Conservation (phyloP, 2,797 vertebrate species). For the Cirrhinus molitorella region DNA sequence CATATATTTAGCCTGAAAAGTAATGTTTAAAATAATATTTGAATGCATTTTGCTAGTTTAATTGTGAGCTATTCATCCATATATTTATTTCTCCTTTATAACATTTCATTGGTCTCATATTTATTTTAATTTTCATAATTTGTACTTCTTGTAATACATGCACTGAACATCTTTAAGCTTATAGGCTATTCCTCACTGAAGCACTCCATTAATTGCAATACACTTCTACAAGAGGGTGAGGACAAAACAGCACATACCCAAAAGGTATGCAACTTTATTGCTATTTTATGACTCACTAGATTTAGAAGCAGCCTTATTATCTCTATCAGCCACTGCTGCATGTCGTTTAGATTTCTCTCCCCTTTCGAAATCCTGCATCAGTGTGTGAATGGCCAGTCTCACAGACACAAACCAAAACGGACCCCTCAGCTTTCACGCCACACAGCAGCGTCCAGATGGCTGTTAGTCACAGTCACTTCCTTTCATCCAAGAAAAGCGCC, state of each 20-base stretch:
- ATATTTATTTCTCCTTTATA: not conserved
- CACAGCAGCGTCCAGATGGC: constrained; percentile 22
- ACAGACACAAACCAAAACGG: constrained; percentile 13
- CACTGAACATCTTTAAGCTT: not conserved
- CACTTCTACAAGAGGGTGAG: not conserved
- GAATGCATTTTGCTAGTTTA: not conserved
- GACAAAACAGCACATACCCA: not conserved
- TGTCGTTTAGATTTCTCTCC: constrained; percentile 2
- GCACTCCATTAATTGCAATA: not conserved
- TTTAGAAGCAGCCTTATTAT: not conserved
- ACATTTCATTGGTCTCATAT: not conserved
- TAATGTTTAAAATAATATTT: not conserved
- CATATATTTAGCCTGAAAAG: not conserved
- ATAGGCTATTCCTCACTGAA: not conserved
- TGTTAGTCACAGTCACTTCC: constrained; percentile 38
- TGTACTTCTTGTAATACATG: not conserved
- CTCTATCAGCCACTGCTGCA: not conserved
- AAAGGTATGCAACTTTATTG: not conserved
- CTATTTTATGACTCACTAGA: not conserved
- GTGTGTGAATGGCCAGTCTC: not conserved
- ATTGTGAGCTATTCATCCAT: not conserved
- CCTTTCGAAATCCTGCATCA: not conserved
- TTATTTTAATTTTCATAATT: not conserved
- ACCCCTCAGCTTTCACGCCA: not conserved
- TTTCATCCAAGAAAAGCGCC: constrained; percentile 35